phyloP scores from a whole-genome alignment of 1,140 invertebrate species.

The Heliconius melpomene region DNA sequence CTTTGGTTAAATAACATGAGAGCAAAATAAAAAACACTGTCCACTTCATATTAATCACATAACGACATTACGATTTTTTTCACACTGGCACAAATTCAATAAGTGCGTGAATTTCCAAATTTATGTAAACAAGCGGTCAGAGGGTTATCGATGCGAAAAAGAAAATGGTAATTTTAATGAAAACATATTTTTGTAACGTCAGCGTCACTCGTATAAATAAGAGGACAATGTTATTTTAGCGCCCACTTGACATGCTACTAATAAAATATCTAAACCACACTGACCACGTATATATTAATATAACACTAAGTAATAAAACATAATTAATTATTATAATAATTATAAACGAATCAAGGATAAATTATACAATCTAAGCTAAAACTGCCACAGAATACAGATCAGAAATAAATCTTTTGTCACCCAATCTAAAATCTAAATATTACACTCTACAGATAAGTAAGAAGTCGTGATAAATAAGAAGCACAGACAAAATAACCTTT shows the following conservation, averaged over 20 bases:
- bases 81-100: neutral
- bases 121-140: constrained; percentile 24
- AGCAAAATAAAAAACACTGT: constrained; percentile 34
- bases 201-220: constrained; percentile 21
- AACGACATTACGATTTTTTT: constrained; percentile 13
- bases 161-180: constrained; percentile 15
- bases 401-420: neutral
- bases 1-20: constrained; percentile 20
- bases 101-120: neutral
- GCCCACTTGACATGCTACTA: neutral
- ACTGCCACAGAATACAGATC: neutral
- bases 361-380: neutral
- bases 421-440: constrained; percentile 9
- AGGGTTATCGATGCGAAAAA: constrained; percentile 28
- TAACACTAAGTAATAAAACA: neutral
- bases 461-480: neutral
- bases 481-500: neutral
- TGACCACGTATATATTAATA: neutral
- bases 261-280: neutral
- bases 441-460: neutral
- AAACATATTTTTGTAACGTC: constrained; percentile 10
- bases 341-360: neutral
- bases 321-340: neutral
- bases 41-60: constrained; percentile 32
- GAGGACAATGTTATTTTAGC: neutral